Conservation (phyloP, 2,888 invertebrate species). For the Colostygia pectinataria region DNA sequence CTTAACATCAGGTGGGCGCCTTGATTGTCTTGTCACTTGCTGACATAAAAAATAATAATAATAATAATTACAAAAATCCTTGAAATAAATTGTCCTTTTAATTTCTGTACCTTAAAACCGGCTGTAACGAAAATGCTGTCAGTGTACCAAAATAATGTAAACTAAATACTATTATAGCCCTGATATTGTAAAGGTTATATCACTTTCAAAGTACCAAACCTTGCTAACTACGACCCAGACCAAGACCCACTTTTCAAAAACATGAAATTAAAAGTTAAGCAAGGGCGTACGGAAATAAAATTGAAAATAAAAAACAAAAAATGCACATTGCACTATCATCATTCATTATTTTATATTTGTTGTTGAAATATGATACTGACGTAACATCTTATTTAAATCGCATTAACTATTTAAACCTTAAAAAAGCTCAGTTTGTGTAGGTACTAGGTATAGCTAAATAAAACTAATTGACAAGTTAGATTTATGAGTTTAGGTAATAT, state of each 20-base stretch:
- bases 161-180: not conserved
- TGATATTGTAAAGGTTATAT: slow-evolving; percentile 6
- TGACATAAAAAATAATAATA: too few species aligned
- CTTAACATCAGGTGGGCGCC: too few species aligned
- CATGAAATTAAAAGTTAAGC: slow-evolving; percentile 8
- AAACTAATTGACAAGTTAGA: not conserved
- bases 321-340: too few species aligned
- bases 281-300: slow-evolving; percentile 11
- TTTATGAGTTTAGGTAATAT: not conserved
- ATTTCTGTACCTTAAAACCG: not conserved
- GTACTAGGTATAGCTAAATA: too few species aligned
- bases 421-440: too few species aligned
- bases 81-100: not conserved
- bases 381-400: too few species aligned
- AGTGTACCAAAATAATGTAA: slow-evolving; percentile 9
- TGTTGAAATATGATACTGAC: too few species aligned
- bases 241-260: slow-evolving; percentile 7
- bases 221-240: slow-evolving; percentile 16
- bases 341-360: too few species aligned
- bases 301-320: not conserved
- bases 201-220: slow-evolving; percentile 17
- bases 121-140: not conserved
- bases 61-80: not conserved
- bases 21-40: too few species aligned
- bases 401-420: too few species aligned